Evolutionary conservation across 2,113 vertebrate species (phyloP), one percentile per base, ranked within the genome.

Genomic region (Etia nguti): DNA sequence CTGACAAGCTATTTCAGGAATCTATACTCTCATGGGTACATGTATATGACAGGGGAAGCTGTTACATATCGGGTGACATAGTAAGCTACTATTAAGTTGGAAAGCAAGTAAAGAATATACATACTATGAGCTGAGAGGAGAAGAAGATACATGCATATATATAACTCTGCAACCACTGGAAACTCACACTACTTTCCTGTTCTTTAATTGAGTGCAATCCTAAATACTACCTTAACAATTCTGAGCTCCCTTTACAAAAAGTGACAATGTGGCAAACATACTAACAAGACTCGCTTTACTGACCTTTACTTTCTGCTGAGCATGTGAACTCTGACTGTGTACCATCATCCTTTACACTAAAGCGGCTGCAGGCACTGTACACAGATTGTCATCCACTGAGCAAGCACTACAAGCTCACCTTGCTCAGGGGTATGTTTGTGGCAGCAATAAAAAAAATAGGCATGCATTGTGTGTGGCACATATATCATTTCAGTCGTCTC

Each of bases 301-400:
- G 83, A 88, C 87, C 88, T 89, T 92, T 88, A 38, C 18, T 62
- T 83, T 89, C n/a, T 84, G 88, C 85, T 77, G 81, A 85, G 80
- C 41, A 6, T 55, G 83, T 43, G 36, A 26, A 31, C 77, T 86
- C 26, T 12, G 81, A 48, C 41, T 52, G 43, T 24, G 79, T 82
- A 34, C 16, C 34, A 85, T 85, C 75, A 50, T 46, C 86, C 85
- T 86, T 73, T 10, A 50, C 86, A 36, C 57, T 12, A 20, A 81
- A 73, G 29, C n/a, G 36, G 68, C 82, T 29, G 7, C 80, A 56
- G 54, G 57, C 50, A 7, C 24, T 20, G 8, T 8, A 16, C 79
- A 20, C 8, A 4, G 50, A 79, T 41, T 73, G 36, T 81, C 70
- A 77, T 77, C 70, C 24, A 50, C 20, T 55, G 83, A 86, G 56